Evolutionary conservation across 2,888 invertebrate genomes (phyloP).

Genomic region (Pristionchus arcanus): DNA sequence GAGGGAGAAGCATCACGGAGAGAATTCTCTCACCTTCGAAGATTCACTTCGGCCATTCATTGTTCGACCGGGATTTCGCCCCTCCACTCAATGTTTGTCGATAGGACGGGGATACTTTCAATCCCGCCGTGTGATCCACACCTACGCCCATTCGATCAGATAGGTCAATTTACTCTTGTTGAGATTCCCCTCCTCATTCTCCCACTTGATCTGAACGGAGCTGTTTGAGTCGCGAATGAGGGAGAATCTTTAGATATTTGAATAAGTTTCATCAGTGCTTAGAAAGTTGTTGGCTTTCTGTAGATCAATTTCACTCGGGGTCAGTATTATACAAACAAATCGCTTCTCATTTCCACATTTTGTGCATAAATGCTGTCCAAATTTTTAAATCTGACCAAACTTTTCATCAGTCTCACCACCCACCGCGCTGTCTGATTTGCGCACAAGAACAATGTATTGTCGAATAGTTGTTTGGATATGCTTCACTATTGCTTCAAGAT

Average conservation of each 20-base stretch:
- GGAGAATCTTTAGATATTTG: not conserved
- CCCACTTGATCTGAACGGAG: not conserved
- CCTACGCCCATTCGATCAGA: not conserved
- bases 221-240: not conserved
- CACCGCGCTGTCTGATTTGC: too few relatives aligned
- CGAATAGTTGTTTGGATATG: too few relatives aligned
- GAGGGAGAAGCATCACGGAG: not conserved
- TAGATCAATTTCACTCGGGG: not conserved
- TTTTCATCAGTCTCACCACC: too few relatives aligned
- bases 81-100: not conserved
- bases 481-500: too few relatives aligned
- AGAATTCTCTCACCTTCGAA: conserved; percentile 15
- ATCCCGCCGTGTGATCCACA: not conserved
- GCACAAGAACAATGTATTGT: too few relatives aligned
- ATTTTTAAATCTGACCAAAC: too few relatives aligned
- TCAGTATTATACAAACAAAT: too few relatives aligned
- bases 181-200: not conserved
- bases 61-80: not conserved
- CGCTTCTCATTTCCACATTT: too few relatives aligned
- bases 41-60: not conserved
- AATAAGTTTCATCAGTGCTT: not conserved
- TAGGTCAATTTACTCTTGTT: not conserved
- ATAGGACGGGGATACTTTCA: conserved; percentile 20
- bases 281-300: not conserved
- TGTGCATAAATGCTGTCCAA: too few relatives aligned